Conservation (phyloP, 2,113 vertebrate genomes). For the Oreochromis tanganicae region DNA sequence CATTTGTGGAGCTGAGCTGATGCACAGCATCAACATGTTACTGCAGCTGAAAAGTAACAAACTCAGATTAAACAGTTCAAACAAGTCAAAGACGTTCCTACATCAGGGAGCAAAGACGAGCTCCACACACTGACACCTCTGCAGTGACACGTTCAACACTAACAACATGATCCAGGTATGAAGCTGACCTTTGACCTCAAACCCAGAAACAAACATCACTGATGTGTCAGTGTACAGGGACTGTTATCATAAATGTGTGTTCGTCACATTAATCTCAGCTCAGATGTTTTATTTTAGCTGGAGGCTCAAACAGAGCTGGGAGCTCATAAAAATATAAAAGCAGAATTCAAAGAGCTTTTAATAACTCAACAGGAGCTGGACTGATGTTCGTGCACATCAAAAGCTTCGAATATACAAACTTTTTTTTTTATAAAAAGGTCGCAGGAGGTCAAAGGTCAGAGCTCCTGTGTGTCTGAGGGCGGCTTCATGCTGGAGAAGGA, state of each 20-base stretch:
- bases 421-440: too few species aligned
- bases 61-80: neutral
- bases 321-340: too few species aligned
- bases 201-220: neutral
- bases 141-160: neutral
- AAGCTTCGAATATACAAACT: too few species aligned
- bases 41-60: neutral
- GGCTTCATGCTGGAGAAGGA: neutral
- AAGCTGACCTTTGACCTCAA: neutral
- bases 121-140: neutral
- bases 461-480: fast-evolving
- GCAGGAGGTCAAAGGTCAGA: too few species aligned
- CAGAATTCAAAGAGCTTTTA: too few species aligned
- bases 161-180: neutral
- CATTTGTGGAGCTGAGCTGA: neutral
- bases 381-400: too few species aligned
- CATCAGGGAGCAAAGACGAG: neutral
- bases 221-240: neutral
- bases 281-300: too few species aligned
- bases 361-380: too few species aligned
- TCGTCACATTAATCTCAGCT: too few species aligned
- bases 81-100: fast-evolving
- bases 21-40: neutral
- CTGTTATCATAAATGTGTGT: too few species aligned
- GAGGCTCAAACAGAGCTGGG: too few species aligned